Percentiles rank a stretch among this genome's conserved stretches.
Conservation (phyloP, 2,113 vertebrate species). For the Mus pahari region DNA sequence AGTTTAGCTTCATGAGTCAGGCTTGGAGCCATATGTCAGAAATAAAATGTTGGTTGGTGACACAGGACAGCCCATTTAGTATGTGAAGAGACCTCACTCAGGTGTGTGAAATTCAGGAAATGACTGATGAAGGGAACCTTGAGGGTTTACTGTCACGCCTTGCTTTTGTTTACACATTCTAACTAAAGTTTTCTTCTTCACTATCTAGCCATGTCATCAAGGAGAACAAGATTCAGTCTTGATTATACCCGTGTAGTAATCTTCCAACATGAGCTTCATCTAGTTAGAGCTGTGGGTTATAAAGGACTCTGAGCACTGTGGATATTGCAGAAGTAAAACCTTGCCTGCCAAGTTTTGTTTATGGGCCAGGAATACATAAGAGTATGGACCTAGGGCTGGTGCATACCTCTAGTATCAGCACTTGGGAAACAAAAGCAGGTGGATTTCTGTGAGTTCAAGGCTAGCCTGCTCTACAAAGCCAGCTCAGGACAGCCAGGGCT, state of each 20-base stretch:
- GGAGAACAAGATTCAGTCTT: background rate
- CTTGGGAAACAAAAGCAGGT: too few species aligned
- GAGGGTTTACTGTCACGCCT: background rate
- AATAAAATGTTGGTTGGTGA: background rate
- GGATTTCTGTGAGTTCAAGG: too few species aligned
- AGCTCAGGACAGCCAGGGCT: too few species aligned
- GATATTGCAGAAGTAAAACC: background rate
- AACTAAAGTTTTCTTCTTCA: background rate
- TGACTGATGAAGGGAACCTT: background rate
- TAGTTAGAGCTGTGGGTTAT: background rate
- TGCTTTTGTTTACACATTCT: background rate
- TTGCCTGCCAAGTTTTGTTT: background rate
- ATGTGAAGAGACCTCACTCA: background rate
- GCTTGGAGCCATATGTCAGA: background rate
- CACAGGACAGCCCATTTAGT: background rate
- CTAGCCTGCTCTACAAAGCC: too few species aligned
- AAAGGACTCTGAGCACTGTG: background rate
- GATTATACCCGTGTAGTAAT: background rate
- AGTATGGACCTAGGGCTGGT: background rate
- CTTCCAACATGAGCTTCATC: background rate
- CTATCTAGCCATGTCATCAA: background rate
- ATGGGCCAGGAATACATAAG: background rate
- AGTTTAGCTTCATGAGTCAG: background rate
- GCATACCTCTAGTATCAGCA: too few species aligned
- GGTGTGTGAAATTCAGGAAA: background rate